A percentile compares a stretch with the other conserved stretches of the same genome.
phyloP scores from a whole-genome alignment of 2,888 invertebrate species.

The Metopia argyrocephala region DNA sequence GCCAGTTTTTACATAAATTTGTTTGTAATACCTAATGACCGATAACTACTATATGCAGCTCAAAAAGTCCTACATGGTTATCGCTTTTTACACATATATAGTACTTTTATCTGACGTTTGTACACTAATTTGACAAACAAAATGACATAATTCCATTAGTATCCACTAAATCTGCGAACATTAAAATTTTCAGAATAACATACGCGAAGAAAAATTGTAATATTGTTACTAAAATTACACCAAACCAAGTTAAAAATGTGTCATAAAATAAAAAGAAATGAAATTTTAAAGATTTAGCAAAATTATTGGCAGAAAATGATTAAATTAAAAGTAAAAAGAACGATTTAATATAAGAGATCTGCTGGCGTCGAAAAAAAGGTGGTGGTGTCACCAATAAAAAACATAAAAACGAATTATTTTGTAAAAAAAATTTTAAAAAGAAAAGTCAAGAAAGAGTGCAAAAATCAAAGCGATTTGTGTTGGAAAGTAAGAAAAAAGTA shows the following conservation, averaged over 20 bases:
- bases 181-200: slow-evolving; percentile 46
- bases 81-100: neutral
- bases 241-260: slow-evolving; percentile 16
- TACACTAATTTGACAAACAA: slow-evolving; percentile 37
- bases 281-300: slow-evolving; percentile 20
- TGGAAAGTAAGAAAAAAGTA: slow-evolving; percentile 18
- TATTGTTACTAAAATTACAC: neutral
- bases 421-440: slow-evolving; percentile 28
- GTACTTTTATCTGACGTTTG: slow-evolving; percentile 6
- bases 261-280: slow-evolving; percentile 10
- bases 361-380: slow-evolving; percentile 55
- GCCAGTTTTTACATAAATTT: too few relatives aligned
- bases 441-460: too few relatives aligned
- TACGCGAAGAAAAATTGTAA: slow-evolving; percentile 30
- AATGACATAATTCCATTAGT: slow-evolving; percentile 62
- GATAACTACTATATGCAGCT: too few relatives aligned
- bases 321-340: slow-evolving; percentile 5
- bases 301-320: neutral
- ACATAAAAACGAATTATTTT: slow-evolving; percentile 40
- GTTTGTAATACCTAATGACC: too few relatives aligned
- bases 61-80: neutral
- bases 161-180: slow-evolving; percentile 39
- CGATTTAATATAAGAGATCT: slow-evolving; percentile 35
- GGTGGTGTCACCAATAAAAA: slow-evolving; percentile 55
- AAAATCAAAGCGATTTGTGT: neutral